Conservation (phyloP, 2,888 invertebrate genomes). For the Hydroisotoma schaefferi region DNA sequence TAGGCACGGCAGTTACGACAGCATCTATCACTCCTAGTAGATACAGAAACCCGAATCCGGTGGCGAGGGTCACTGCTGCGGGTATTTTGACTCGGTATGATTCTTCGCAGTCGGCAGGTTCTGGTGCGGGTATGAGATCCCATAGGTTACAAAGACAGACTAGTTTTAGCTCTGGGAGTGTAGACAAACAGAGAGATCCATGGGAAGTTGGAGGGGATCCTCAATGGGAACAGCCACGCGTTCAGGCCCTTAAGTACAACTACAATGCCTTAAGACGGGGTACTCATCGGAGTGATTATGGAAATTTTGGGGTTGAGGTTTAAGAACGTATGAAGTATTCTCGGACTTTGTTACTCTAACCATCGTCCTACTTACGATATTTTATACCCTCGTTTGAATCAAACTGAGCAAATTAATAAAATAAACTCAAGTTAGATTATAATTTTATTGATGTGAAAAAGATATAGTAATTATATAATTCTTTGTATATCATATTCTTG, state of each 20-base stretch:
- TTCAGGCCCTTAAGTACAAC: conserved; percentile 32
- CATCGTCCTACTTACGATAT: no score
- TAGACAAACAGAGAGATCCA: conserved; percentile 17
- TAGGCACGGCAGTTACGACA: conserved; percentile 2
- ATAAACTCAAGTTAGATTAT: no score
- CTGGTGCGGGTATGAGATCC: not conserved
- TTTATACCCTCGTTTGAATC: no score
- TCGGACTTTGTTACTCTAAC: no score
- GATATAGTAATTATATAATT: no score
- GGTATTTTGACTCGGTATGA: conserved; percentile 8
- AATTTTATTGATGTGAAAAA: no score
- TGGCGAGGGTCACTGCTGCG: not conserved
- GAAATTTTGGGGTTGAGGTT: conserved; percentile 6
- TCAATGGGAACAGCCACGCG: conserved; percentile 34
- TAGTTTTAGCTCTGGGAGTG: conserved; percentile 3
- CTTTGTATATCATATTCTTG: no score
- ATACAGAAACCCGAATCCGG: conserved; percentile 6
- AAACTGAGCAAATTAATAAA: no score
- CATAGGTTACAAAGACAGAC: conserved; percentile 8
- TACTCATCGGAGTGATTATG: conserved; percentile 14
- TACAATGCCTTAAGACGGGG: conserved; percentile 13
- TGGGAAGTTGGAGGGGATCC: conserved; percentile 17
- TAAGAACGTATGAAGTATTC: no score
- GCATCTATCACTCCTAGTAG: conserved; percentile 5
- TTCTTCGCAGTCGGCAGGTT: not conserved